phyloP scores from a whole-genome alignment of 1,140 invertebrate genomes.

The Ooceraea biroi region DNA sequence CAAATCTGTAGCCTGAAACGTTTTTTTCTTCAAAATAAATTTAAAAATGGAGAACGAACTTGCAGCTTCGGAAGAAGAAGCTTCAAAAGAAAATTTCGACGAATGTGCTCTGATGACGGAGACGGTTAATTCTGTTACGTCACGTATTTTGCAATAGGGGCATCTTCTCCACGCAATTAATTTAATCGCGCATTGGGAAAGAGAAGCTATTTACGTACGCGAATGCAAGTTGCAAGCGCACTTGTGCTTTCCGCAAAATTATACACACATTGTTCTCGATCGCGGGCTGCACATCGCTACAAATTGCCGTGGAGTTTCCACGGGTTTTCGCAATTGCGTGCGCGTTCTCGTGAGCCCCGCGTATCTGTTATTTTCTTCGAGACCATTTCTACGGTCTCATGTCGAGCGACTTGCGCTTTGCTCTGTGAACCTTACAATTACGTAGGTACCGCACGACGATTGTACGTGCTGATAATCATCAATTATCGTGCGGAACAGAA shows the following conservation, averaged over 20 bases:
- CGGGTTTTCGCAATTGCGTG: slow-evolving; percentile 43
- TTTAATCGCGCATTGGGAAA: slow-evolving; percentile 34
- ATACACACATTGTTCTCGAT: slow-evolving; percentile 42
- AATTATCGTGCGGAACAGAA: slow-evolving; percentile 41
- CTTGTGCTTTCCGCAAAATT: slow-evolving; percentile 51
- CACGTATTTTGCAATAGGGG: slow-evolving; percentile 16
- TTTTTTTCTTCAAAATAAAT: neutral
- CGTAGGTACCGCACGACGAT: slow-evolving; percentile 36
- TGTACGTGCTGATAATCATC: slow-evolving; percentile 43
- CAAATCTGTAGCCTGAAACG: neutral
- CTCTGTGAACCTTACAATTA: slow-evolving; percentile 43
- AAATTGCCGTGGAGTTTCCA: slow-evolving; percentile 49
- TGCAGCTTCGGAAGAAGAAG: neutral
- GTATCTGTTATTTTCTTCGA: slow-evolving; percentile 46
- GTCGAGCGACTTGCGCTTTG: slow-evolving; percentile 43
- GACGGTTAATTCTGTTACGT: neutral
- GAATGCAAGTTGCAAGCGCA: neutral
- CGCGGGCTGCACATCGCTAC: slow-evolving; percentile 15
- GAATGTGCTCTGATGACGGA: neutral
- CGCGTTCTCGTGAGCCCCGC: neutral
- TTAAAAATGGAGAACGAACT: neutral
- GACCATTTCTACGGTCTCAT: slow-evolving; percentile 43
- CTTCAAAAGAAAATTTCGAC: neutral
- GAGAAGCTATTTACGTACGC: slow-evolving; percentile 8
- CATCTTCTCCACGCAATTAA: slow-evolving; percentile 8